Base-by-base conservation (phyloP, 2,888 invertebrate genomes). In the Tupiocoris notatus region DNA sequence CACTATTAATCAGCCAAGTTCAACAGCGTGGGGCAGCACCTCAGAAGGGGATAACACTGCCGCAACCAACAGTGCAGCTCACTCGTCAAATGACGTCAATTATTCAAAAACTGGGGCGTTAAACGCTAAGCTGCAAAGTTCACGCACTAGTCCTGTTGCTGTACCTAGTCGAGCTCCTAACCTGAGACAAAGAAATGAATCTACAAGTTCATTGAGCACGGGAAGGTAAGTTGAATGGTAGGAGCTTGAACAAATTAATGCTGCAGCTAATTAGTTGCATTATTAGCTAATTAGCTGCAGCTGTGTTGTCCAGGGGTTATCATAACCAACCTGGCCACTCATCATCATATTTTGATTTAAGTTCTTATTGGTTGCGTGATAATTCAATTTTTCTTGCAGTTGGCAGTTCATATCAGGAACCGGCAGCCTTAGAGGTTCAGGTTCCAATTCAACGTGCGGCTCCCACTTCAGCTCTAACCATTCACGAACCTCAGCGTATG, bases 371-470 rank as follows among this genome's bases (percentile, higher is more conserved):
- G 6, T 22, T 68, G 57, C n/a, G 17, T n/a, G 39, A 0, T n/a
- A 39, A 39, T 39, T 39, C 39, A 39, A 39, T 39, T 39, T 75
- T 0, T 25, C 79, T 81, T 81, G 18, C 80, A 90, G 90, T 81
- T 91, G 91, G 91, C 90, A 90, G 82, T 86, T 91, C 82, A 89
- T 91, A 77, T 88, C 89, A 9, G 89, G 88, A 7, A 88, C 89
- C 9, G 91, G 91, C 18, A 91, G 90, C 82, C 82, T 89, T 62
- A 84, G 87, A 21, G 87, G 87, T 62, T 86, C 88, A 6, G 86
- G 86, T 9, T 86, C 86, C 9, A 83, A 83, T 63, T 78, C 80
- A 17, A 82, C 82, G 61, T 81, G 82, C 65, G 80, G 81, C 18
- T 79, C 71, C 22, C 74, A 78, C 21, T 75, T 77, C 56, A 81